phyloP scores from a whole-genome alignment of 2,797 vertebrate genomes.

The Trachops cirrhosus region DNA sequence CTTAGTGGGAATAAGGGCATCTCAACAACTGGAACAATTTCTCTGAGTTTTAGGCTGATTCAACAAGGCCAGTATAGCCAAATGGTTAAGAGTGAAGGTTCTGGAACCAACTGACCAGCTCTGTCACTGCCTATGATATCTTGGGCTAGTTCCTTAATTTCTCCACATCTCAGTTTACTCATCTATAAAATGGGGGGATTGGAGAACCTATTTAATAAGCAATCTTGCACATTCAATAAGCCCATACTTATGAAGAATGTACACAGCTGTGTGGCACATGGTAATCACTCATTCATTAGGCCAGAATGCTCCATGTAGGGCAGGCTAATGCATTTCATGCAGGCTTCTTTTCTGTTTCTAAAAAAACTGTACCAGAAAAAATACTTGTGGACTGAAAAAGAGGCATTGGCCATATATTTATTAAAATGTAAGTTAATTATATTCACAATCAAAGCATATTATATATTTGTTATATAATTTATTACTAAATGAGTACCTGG shows the following conservation, averaged over 20 bases:
- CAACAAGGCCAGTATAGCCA: background rate
- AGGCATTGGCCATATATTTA: background rate
- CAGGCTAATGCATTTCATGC: background rate
- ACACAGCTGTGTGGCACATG: background rate
- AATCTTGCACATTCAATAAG: background rate
- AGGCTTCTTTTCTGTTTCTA: conserved; percentile 20
- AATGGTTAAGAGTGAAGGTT: background rate
- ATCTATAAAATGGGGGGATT: background rate
- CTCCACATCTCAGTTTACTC: background rate
- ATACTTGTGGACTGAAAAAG: background rate
- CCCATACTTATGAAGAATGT: background rate
- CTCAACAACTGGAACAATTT: background rate
- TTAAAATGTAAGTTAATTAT: background rate
- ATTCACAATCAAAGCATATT: background rate
- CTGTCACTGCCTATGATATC: background rate
- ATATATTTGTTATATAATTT: background rate
- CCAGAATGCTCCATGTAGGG: background rate
- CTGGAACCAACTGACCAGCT: background rate
- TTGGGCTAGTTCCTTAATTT: background rate
- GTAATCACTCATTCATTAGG: background rate
- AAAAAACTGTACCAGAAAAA: background rate
- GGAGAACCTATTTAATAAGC: background rate
- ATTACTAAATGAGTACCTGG: background rate
- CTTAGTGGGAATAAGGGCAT: background rate
- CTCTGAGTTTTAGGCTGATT: background rate